Base-by-base conservation (phyloP, 2,113 vertebrate genomes). In the Sitta europaea region DNA sequence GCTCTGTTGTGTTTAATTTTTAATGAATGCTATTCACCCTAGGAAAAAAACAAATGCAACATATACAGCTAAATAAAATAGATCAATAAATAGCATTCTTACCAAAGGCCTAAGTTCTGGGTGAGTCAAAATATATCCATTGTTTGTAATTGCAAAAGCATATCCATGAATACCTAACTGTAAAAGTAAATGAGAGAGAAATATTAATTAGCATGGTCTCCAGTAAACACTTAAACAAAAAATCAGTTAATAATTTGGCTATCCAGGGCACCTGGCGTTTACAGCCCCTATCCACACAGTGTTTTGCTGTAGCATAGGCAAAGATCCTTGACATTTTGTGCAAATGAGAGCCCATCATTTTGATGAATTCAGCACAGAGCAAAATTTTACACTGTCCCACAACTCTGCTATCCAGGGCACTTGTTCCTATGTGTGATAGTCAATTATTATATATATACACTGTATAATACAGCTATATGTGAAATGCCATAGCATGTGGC, bases 131-230 rank as follows among this genome's bases (percentile, higher is more conserved):
- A 99, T 99, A 95, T 99, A 99, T 91, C 99, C 99, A 29, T 99
- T 99, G 98, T 99, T 99, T 76, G 99, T 99, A 97, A 99, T 99
- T 95, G 99, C 99, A 97, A 99, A 99, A 91, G 99, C 99, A 57
- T 99, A 99, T 88, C 99, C 99, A 5, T 99, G 99, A 98, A 99
- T 99, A 87, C 99, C 99, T 97, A 99, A 97, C 99, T 99, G 94
- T 66, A 98, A 96, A 90, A 85, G 63, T 42, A 97, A 95, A 96
- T 12, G 25, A 95, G 62, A 98, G 62, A 96, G 78, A 95, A 96
- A 90, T 33, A 84, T 33, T 92, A 90, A 97, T 98, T 97, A 97
- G 86, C 51, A 71, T 22, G 38, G 73, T 93, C 74, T 92, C 57
- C 33, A 55, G 48, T 59, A 96, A 90, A 87, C 63, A 84, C 92